phyloP scores from a whole-genome alignment of 2,113 vertebrate genomes.

The Passerina amoena region DNA sequence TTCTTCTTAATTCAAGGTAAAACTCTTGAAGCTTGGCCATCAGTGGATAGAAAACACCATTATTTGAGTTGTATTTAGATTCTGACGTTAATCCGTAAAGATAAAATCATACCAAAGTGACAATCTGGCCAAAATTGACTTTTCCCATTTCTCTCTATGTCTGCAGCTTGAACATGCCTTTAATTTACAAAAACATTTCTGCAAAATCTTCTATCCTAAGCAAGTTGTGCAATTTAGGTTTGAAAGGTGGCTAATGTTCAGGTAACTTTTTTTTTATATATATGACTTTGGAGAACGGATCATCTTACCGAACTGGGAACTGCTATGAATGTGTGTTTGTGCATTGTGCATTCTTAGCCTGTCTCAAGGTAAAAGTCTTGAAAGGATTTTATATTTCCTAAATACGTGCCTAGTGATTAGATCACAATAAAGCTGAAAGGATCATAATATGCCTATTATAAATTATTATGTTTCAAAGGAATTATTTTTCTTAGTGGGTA shows the following conservation, averaged over 20 bases:
- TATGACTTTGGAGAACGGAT: neutral
- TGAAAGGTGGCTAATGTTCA: conserved; percentile 4
- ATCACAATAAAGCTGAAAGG: conserved; percentile 10
- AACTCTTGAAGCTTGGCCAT: neutral
- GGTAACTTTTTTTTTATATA: neutral
- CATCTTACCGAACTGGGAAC: neutral
- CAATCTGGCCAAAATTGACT: neutral
- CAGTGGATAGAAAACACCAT: neutral
- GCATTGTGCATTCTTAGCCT: neutral
- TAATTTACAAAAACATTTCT: neutral
- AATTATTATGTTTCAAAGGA: conserved; percentile 29
- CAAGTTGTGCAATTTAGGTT: neutral
- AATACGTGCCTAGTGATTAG: neutral
- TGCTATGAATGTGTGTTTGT: neutral
- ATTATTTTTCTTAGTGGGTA: conserved; percentile 9
- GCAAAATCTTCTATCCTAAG: neutral
- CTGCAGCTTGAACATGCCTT: neutral
- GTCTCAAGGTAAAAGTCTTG: conserved; percentile 18
- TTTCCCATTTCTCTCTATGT: neutral
- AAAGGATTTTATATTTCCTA: conserved; percentile 30
- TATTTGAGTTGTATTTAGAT: neutral
- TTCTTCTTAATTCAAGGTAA: neutral
- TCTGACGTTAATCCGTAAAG: neutral
- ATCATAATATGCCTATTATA: conserved; percentile 22
- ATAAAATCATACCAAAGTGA: neutral